These are phyloP conservation scores for Drosophila siamana DNA, from an alignment of 2,888 invertebrate genomes.

Conservation along the genomic window DNA sequence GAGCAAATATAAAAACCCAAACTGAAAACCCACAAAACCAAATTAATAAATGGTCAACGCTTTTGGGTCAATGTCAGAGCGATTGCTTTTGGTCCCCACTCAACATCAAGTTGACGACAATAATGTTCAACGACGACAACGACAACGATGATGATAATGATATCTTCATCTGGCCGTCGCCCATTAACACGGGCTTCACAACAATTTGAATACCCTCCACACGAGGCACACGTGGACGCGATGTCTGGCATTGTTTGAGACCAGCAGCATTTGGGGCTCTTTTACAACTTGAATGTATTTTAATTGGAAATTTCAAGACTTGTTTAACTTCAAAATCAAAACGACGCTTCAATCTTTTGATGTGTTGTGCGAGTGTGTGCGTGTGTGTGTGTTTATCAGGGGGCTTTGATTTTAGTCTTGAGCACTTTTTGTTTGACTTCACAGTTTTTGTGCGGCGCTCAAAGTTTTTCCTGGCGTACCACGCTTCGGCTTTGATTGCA, in stretches of 20 bases:
- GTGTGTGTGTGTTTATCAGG: conserved; percentile 41
- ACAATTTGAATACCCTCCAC: conserved; percentile 25
- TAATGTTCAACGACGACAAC: conserved; percentile 21
- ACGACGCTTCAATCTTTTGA: conserved; percentile 58
- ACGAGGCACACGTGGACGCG: conserved; percentile 25
- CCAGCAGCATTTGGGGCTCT: conserved; percentile 33
- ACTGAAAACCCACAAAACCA: conserved; percentile 32
- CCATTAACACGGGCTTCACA: conserved; percentile 29
- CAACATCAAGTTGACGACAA: conserved; percentile 15
- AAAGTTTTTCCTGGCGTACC: conserved; percentile 67
- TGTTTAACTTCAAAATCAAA: conserved; percentile 22
- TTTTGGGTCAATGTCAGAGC: conserved; percentile 81
- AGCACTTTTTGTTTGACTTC: conserved; percentile 52
- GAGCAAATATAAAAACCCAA: conserved; percentile 12
- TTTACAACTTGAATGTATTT: conserved; percentile 41
- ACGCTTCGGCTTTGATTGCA: conserved; percentile 67
- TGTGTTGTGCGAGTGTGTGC: conserved; percentile 34
- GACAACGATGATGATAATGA: conserved; percentile 13
- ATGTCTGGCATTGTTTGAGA: conserved; percentile 30
- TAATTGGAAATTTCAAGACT: conserved; percentile 49
- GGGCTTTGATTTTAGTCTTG: conserved; percentile 48
- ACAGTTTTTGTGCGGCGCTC: conserved; percentile 40
- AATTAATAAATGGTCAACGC: conserved; percentile 61
- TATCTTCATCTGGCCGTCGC: conserved; percentile 14
- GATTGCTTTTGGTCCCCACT: conserved; percentile 47